A percentile compares a stretch with the other conserved stretches of the same genome.
These are phyloP conservation scores for Coregonus ussuriensis DNA, from an alignment of 2,797 vertebrate species.

Conservation along the genomic window DNA sequence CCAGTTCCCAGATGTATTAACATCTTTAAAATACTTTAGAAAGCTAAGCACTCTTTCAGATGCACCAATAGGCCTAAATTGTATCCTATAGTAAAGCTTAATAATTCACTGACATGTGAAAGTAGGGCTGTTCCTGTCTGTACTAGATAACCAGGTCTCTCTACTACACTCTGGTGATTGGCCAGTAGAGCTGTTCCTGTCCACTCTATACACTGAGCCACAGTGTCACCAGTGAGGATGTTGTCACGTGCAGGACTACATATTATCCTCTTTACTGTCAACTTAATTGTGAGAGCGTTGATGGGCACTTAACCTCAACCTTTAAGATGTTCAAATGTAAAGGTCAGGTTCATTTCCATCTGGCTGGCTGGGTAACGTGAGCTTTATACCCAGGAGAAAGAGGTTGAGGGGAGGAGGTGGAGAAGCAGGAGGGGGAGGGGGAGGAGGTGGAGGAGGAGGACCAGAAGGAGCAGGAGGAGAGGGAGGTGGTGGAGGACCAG, in stretches of 20 bases:
- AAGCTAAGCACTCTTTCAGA: too few species aligned
- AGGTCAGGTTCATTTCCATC: conserved; percentile 13
- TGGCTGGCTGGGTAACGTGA: background rate
- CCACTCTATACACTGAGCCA: background rate
- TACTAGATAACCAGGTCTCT: too few species aligned
- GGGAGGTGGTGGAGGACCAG: background rate
- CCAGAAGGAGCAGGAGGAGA: background rate
- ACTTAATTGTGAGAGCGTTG: conserved; percentile 13
- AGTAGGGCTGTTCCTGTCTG: background rate
- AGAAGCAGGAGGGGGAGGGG: background rate
- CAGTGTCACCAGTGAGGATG: background rate
- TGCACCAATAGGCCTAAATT: too few species aligned
- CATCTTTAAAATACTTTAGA: too few species aligned
- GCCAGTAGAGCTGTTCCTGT: background rate
- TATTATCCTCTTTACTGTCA: background rate
- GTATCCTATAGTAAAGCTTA: too few species aligned
- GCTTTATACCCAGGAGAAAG: background rate
- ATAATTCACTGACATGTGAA: too few species aligned
- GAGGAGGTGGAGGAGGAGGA: background rate
- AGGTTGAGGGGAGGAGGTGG: background rate
- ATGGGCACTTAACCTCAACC: conserved; percentile 10
- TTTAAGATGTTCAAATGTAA: conserved; percentile 16
- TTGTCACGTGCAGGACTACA: background rate
- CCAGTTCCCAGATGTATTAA: too few species aligned
- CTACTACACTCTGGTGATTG: too few species aligned